Evolutionary conservation across 2,888 invertebrate species (phyloP).

Genomic region (Nesidiocoris tenuis): DNA sequence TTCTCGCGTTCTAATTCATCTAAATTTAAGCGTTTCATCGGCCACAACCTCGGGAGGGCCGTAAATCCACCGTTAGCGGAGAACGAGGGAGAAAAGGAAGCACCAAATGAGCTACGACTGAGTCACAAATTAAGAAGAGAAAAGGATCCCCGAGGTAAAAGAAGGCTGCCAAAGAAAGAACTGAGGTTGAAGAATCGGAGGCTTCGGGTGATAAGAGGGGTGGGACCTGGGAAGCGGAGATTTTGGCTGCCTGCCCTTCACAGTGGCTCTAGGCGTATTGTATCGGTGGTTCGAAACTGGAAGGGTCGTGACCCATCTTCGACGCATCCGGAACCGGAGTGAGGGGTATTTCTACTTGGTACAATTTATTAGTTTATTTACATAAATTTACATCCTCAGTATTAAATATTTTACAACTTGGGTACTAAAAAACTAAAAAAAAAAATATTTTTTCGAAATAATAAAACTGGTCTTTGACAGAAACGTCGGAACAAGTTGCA

Average conservation of each 20-base stretch:
- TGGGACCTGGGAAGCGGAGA: not conserved
- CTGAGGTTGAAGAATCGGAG: not conserved
- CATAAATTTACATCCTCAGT: no score
- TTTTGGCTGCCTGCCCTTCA: not conserved
- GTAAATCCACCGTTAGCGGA: slow-evolving; percentile 6
- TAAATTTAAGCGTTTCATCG: slow-evolving; percentile 29
- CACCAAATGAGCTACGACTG: not conserved
- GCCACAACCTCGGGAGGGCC: slow-evolving; percentile 9
- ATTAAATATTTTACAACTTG: no score
- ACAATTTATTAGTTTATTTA: no score
- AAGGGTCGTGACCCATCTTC: no score
- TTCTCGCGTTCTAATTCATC: slow-evolving; percentile 25
- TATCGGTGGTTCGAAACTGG: no score
- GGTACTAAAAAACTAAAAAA: no score
- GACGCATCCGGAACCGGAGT: no score
- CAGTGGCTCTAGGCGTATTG: no score
- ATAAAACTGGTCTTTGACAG: no score
- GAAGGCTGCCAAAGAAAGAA: not conserved
- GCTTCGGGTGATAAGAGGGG: not conserved
- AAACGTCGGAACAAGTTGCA: no score
- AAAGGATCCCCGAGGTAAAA: not conserved
- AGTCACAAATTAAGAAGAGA: not conserved
- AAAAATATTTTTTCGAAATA: no score
- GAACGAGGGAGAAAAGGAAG: not conserved
- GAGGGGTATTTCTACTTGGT: no score